These are phyloP conservation scores for Darevskia nairensis DNA, from an alignment of 2,797 vertebrate species.

Conservation along the genomic window DNA sequence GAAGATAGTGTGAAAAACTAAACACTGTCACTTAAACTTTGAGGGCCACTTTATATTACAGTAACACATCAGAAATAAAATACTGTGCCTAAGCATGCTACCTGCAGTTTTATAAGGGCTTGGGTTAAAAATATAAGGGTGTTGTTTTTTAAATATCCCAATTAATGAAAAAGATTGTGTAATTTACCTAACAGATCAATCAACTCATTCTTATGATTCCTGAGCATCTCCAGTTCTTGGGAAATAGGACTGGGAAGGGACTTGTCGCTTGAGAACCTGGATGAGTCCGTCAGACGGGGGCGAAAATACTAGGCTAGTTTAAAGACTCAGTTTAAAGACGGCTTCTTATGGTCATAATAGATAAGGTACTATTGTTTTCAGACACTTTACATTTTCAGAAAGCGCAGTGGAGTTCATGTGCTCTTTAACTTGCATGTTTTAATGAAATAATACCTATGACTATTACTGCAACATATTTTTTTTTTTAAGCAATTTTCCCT, in stretches of 20 bases:
- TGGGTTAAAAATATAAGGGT: too few species aligned
- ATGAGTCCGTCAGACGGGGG: neutral
- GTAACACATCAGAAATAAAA: neutral
- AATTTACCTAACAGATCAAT: neutral
- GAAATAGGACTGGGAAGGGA: neutral
- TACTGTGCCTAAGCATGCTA: neutral
- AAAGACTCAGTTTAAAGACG: neutral
- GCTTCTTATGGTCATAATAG: neutral
- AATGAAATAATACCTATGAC: neutral
- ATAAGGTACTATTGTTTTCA: neutral
- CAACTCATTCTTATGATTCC: neutral
- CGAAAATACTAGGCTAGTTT: neutral
- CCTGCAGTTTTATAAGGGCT: neutral
- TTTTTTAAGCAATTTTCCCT: constrained; percentile 5
- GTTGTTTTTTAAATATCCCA: too few species aligned
- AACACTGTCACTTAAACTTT: neutral
- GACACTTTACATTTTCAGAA: neutral
- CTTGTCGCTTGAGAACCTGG: neutral
- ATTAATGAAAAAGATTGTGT: too few species aligned
- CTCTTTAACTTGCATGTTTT: neutral
- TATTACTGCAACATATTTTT: neutral
- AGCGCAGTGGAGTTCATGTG: neutral
- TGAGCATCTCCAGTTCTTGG: neutral
- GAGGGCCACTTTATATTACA: neutral
- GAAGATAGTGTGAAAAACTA: neutral